A percentile compares a stretch with the other conserved stretches of the same genome.
Conservation (phyloP, 2,113 vertebrate genomes). For the Brachirus orientalis region DNA sequence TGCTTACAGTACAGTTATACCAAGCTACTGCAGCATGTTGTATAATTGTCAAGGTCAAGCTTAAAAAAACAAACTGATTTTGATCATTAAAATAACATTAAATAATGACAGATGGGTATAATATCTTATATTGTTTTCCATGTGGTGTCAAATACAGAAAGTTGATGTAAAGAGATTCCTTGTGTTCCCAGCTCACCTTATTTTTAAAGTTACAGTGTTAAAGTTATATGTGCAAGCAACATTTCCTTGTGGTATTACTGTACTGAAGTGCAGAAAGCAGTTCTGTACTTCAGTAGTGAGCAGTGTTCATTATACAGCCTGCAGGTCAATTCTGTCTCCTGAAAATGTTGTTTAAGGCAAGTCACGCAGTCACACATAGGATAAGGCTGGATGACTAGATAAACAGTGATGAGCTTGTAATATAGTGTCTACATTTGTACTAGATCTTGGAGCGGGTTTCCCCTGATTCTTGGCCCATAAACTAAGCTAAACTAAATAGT, state of each 20-base stretch:
- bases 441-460: neutral
- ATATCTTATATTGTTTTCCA: too few species aligned
- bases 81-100: too few species aligned
- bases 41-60: too few species aligned
- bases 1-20: too few species aligned
- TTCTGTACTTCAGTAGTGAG: too few species aligned
- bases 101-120: too few species aligned
- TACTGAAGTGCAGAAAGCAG: neutral
- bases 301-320: conserved; percentile 19
- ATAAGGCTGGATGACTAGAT: neutral
- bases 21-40: too few species aligned
- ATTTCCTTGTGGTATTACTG: neutral
- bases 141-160: neutral
- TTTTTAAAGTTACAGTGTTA: neutral
- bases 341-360: conserved; percentile 30
- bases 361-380: conserved; percentile 11
- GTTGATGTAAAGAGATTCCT: too few species aligned
- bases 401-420: conserved; percentile 18
- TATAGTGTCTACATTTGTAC: neutral
- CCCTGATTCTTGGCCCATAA: conserved; percentile 17
- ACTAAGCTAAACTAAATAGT: conserved; percentile 22
- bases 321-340: conserved; percentile 2
- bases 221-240: neutral
- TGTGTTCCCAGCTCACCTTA: neutral
- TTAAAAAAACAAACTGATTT: too few species aligned